Base-by-base conservation (phyloP, 1,140 invertebrate species). In the Ostrea denselamellosa region DNA sequence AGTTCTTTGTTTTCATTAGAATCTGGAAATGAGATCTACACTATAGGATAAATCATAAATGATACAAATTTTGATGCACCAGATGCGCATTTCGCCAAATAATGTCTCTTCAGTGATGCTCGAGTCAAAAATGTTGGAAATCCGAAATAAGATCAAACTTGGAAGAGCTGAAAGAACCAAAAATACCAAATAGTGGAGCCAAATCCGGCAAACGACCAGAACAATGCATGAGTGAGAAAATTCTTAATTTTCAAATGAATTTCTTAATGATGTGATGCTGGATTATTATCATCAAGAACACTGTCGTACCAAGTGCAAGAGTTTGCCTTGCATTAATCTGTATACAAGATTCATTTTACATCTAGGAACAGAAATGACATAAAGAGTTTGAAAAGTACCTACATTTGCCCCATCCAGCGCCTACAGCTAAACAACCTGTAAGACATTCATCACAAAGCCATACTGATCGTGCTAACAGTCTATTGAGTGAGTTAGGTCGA, bases 311-410 rank as follows among this genome's bases (percentile, higher is more conserved):
- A 83, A 51, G 28, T 83, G 52, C 22, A 83, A 51, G 22, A 28
- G 17, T 8, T 25, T 83, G 28, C 52, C 81, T 83, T 83, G 81
- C 17, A 83, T 83, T n/a, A 28, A 85, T 28, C 17, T 85, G 25
- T 85, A 14, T 53, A 85, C 28, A 85, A 85, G 54, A 28, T 85
- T 25, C 83, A 85, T 25, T 25, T 8, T 58, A 54, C 58, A 8
- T 54, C n/a, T 25, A 58, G 28, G 51, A 25, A 8, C 71, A 54
- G n/a, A 2, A 54, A 54, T 28, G 54, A 56, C 19, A 53, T 17
- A n/a, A 54, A 22, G 17, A 14, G 12, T 0, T 51, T 22, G 54
- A 85, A 58, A 25, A 28, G 22, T n/a, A 56, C 14, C 17, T 28
- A 58, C n/a, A 25, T 19, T 56, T 85, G 2, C 9, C 28, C 17